Evolutionary conservation across 2,888 invertebrate genomes (phyloP).

Genomic region (Cheilosia vernalis): DNA sequence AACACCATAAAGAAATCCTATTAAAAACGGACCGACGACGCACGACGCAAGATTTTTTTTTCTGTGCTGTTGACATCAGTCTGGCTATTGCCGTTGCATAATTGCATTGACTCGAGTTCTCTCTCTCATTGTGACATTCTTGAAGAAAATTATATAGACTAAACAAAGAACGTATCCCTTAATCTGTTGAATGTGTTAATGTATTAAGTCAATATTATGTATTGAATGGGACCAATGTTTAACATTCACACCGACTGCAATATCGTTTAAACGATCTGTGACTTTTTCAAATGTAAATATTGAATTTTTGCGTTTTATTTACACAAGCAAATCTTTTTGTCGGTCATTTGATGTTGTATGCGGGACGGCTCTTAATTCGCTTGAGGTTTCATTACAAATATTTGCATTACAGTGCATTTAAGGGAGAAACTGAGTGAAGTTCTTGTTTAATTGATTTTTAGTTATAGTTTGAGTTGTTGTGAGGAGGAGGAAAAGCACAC

Average conservation of each 20-base stretch:
- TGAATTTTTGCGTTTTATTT: slow-evolving; percentile 40
- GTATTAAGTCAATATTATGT: slow-evolving; percentile 53
- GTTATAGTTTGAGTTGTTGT: too few relatives aligned
- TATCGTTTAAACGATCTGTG: slow-evolving; percentile 24
- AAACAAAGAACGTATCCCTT: slow-evolving; percentile 39
- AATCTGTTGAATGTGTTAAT: slow-evolving; percentile 53
- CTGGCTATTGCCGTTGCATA: slow-evolving; percentile 9
- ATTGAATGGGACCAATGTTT: slow-evolving; percentile 61
- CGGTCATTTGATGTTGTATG: slow-evolving; percentile 36
- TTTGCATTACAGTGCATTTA: slow-evolving; percentile 13
- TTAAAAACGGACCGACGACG: background rate
- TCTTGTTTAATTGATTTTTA: slow-evolving; percentile 7
- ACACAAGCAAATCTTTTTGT: slow-evolving; percentile 39
- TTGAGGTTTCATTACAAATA: slow-evolving; percentile 31
- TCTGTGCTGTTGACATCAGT: background rate
- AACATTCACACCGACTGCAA: slow-evolving; percentile 58
- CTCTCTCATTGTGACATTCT: background rate
- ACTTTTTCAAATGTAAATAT: slow-evolving; percentile 50
- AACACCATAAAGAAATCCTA: background rate
- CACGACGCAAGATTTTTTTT: background rate
- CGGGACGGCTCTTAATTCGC: slow-evolving; percentile 1
- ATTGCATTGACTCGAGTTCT: background rate
- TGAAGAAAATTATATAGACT: slow-evolving; percentile 20
- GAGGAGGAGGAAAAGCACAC: too few relatives aligned
- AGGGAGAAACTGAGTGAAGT: background rate